These are phyloP conservation scores for Gephyroberyx darwinii DNA, from an alignment of 2,797 vertebrate genomes.

Conservation along the genomic window DNA sequence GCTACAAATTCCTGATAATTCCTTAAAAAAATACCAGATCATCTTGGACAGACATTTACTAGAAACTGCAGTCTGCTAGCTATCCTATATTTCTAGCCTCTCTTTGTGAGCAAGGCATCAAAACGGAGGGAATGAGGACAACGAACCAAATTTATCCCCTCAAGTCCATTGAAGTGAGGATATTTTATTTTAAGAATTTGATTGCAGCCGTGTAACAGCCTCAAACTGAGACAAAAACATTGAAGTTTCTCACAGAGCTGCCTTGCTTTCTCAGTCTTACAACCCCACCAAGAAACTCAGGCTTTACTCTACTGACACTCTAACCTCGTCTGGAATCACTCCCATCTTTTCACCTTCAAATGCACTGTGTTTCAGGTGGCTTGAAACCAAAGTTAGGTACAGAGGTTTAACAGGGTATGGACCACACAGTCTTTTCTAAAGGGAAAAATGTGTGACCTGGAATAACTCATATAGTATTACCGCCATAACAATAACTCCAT, in stretches of 20 bases:
- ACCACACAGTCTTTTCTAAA: no score
- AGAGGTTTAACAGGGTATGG: no score
- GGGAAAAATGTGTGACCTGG: no score
- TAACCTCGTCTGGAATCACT: conserved; percentile 9
- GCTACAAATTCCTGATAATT: neutral
- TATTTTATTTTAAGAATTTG: conserved; percentile 28
- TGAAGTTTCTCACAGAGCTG: conserved; percentile 55
- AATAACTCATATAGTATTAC: no score
- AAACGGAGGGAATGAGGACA: conserved; percentile 35
- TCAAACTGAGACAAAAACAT: conserved; percentile 36
- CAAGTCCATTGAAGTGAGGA: conserved; percentile 14
- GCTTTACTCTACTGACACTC: conserved; percentile 23
- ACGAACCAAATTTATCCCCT: conserved; percentile 39
- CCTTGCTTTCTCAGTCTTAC: conserved; percentile 29
- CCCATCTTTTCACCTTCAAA: conserved; percentile 21
- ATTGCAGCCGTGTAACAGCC: conserved; percentile 34
- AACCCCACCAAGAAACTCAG: conserved; percentile 1
- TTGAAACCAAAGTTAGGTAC: no score
- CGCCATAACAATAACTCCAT: no score
- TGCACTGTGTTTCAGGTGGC: conserved; percentile 23
- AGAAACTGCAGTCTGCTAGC: neutral
- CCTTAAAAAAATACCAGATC: neutral
- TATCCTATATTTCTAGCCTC: neutral
- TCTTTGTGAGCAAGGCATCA: conserved; percentile 24
- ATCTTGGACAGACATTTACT: neutral